Conservation (phyloP, 2,797 vertebrate genomes). For the Halcyon smyrnensis region DNA sequence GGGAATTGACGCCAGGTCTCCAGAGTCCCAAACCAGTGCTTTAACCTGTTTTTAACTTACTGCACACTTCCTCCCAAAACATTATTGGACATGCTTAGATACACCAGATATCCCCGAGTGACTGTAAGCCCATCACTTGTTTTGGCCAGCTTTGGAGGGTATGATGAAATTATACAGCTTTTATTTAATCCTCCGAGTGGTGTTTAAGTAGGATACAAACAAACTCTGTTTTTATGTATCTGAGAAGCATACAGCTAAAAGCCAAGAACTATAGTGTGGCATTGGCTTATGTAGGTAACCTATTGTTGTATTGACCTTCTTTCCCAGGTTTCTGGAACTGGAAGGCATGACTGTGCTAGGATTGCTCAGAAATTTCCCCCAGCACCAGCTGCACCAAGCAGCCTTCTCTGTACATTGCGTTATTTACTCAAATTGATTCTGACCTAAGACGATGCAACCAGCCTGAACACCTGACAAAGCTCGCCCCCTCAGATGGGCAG, state of each 20-base stretch:
- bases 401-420: fast-evolving
- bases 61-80: neutral
- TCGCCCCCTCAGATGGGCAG: neutral
- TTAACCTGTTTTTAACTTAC: constrained; percentile 17
- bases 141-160: neutral
- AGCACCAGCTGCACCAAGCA: fast-evolving
- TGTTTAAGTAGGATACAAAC: neutral
- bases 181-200: neutral
- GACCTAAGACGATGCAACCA: neutral
- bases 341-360: fast-evolving
- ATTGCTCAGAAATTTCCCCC: neutral
- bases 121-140: neutral
- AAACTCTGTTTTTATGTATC: neutral
- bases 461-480: neutral
- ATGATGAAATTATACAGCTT: neutral
- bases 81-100: neutral
- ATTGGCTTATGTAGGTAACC: neutral
- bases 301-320: neutral
- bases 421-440: neutral
- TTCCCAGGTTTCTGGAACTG: neutral
- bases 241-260: fast-evolving
- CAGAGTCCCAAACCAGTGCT: neutral
- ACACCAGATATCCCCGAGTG: neutral
- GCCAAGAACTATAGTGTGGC: no score
- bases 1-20: constrained; percentile 9